Evolutionary conservation across 2,797 vertebrate genomes (phyloP).

Genomic region (Bradypodion pumilum): DNA sequence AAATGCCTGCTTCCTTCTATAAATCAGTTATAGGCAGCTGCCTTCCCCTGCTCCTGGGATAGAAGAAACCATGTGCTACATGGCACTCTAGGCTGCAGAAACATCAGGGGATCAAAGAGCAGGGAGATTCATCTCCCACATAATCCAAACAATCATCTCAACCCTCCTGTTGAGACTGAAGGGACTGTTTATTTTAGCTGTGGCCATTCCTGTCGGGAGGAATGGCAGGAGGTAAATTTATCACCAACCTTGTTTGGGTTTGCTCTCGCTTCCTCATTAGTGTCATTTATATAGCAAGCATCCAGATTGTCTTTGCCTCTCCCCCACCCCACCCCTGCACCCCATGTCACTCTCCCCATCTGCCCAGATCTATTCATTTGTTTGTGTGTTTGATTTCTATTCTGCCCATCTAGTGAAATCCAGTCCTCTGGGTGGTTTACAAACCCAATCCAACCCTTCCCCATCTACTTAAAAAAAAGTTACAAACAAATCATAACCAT

Average conservation of each 20-base stretch:
- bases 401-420: too few species aligned
- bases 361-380: not conserved
- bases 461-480: too few species aligned
- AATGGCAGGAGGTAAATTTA: slow-evolving; percentile 50
- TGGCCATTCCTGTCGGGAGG: slow-evolving; percentile 67
- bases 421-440: too few species aligned
- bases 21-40: slow-evolving; percentile 79
- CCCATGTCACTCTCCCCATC: too few species aligned
- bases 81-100: slow-evolving; percentile 77
- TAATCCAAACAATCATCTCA: slow-evolving; percentile 74
- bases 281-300: slow-evolving; percentile 34
- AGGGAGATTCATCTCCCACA: slow-evolving; percentile 70
- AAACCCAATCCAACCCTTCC: too few species aligned
- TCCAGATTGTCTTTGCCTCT: not conserved
- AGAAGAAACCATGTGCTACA: slow-evolving; percentile 78
- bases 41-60: slow-evolving; percentile 64
- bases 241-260: slow-evolving; percentile 55
- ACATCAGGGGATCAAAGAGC: slow-evolving; percentile 78
- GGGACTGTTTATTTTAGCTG: slow-evolving; percentile 78
- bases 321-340: slow-evolving; percentile 10
- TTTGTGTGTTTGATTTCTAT: too few species aligned
- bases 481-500: too few species aligned
- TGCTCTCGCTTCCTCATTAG: not conserved
- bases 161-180: slow-evolving; percentile 54
- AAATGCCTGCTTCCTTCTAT: slow-evolving; percentile 73